Evolutionary conservation across 2,797 vertebrate species (phyloP), one percentile per base, ranked within the genome.

Genomic region (Helarctos malayanus): DNA sequence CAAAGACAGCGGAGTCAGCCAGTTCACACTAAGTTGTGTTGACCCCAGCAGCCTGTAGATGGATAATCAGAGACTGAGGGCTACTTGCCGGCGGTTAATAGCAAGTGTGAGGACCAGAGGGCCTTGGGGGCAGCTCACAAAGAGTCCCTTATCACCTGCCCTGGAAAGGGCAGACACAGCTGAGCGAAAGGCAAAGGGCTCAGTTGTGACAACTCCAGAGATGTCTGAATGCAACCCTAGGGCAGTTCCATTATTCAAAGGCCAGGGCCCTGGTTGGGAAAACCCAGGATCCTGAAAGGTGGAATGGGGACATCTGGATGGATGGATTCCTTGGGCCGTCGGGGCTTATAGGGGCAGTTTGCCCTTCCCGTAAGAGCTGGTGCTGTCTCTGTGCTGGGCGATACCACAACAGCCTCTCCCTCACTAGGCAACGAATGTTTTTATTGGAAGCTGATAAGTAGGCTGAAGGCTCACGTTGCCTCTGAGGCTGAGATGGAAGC

Each of bases 181-280:
- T 16, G 68, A 78, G 38, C 4, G 0, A 18, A 18, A 52, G 32
- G 6, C 32, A 61, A 75, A 47, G 38, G 12, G 9, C 14, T 27
- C n/a, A 0, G 0, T 41, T 15, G 10, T 38, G 45, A 71, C 5
- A 32, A 38, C 3, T 27, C n/a, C 54, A 38, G 4, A 2, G 49
- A 41, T 3, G 6, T 23, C 7, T 0, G 9, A 8, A 6, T 25
- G 19, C 54, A 16, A 21, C 5, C 1, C 16, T 47, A 18, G 15
- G 27, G 13, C 9, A 16, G 27, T 32, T 65, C 68, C 61, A 41
- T 14, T 4, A 19, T 5, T 3, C 35, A 57, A 79, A 94, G 41
- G 21, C 16, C 54, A 5, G 23, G 35, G 15, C 1, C 5, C 29
- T 35, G 45, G 18, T 2, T 18, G 14, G 47, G 76, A 49, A 71